Base-by-base conservation (phyloP, 2,888 invertebrate genomes). In the Phortica okadai region DNA sequence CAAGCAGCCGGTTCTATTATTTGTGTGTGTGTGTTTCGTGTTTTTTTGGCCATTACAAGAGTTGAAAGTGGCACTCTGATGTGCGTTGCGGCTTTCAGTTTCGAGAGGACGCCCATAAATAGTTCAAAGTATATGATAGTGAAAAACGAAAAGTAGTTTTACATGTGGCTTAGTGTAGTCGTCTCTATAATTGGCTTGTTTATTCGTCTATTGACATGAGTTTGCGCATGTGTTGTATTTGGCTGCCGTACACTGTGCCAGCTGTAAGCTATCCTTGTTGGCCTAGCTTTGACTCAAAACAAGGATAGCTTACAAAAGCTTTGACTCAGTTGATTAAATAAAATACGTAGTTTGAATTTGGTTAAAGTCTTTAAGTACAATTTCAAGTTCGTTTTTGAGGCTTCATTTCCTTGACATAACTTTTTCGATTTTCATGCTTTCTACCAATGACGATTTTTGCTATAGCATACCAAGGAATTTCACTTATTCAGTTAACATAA, bases 151-250 rank as follows among this genome's bases (percentile, higher is more conserved):
- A 21, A 62, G 21, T 62, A 62, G 14, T 14, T 10, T 33, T 14
- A 41, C 14, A 66, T 66, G 66, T 42, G 42, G 66, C 42, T 66
- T 33, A 66, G 21, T 41, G 66, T 42, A 66, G 33, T 42, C 16
- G 25, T 33, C 21, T 25, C 33, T 25, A 62, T 62, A 33, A 62
- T 62, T 62, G 62, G 62, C 62, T 62, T 62, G 62, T 62, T 62
- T 62, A 62, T 62, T 54, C n/a, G 54, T 33, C 33, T 33, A 33
- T 33, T 33, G 33, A 33, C 33, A 33, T 33, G 33, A 33, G 33
- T 33, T 33, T 33, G 33, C 33, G 33, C 33, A 33, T 33, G 33
- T 33, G 33, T 33, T 33, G 33, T 33, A 33, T 33, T 33, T 33
- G 33, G 33, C 33, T 33, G 33, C 33, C 33, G 21, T 21, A 21